Conservation (phyloP, 2,797 vertebrate genomes). For the Hoplostethus mediterraneus region DNA sequence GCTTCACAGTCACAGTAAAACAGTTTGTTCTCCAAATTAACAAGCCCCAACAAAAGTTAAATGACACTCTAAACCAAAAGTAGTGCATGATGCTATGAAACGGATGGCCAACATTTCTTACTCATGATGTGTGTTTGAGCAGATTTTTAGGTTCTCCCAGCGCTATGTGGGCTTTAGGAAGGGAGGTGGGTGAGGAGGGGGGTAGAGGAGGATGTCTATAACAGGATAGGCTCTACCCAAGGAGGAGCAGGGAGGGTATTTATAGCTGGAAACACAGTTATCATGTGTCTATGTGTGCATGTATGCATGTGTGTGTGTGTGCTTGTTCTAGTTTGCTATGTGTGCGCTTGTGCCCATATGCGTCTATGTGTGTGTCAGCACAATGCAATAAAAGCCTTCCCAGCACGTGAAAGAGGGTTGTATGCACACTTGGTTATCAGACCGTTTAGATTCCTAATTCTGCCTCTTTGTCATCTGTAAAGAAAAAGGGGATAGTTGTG, state of each 20-base stretch:
- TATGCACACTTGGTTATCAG: constrained; percentile 19
- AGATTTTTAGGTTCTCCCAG: constrained; percentile 41
- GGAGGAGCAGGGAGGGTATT: constrained; percentile 52
- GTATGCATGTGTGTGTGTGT: constrained; percentile 31
- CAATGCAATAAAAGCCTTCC: constrained; percentile 38
- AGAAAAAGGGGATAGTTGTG: constrained; percentile 4
- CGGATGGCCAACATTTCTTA: background rate
- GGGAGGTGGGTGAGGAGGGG: background rate
- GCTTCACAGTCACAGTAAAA: constrained; percentile 44
- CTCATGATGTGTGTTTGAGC: constrained; percentile 5
- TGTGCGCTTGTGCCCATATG: constrained; percentile 24
- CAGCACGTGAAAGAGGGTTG: constrained; percentile 30
- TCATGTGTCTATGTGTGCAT: constrained; percentile 54
- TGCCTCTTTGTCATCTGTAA: constrained; percentile 25
- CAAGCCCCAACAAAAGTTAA: constrained; percentile 46
- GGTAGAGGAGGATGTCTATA: constrained; percentile 40
- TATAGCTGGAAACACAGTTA: constrained; percentile 65
- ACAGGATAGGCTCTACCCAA: constrained; percentile 37
- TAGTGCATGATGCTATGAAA: constrained; percentile 1
- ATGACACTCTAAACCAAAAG: constrained; percentile 32
- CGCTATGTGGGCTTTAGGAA: constrained; percentile 19
- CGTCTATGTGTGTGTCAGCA: constrained; percentile 50
- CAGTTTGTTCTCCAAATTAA: constrained; percentile 52
- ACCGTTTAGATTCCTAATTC: background rate
- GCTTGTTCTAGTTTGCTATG: constrained; percentile 48